Percentiles rank a stretch among this genome's conserved stretches.
phyloP scores from a whole-genome alignment of 2,113 vertebrate species.

The Myotis yumanensis region DNA sequence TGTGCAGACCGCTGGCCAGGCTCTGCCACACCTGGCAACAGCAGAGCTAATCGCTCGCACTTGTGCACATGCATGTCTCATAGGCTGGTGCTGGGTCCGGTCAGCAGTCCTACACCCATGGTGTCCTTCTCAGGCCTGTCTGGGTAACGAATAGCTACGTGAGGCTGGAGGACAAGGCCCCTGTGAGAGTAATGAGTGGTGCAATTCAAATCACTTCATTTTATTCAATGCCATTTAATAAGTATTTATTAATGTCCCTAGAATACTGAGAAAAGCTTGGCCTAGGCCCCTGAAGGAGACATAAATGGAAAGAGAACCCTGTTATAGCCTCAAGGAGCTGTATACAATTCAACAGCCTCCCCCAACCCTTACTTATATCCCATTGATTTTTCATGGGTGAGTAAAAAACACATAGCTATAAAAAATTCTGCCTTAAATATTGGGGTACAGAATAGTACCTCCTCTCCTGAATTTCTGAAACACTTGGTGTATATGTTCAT shows the following conservation, averaged over 20 bases:
- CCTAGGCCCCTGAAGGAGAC: neutral
- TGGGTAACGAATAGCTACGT: neutral
- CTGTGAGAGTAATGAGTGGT: neutral
- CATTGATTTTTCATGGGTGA: neutral
- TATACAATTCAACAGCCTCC: neutral
- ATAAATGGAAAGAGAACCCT: slow-evolving; percentile 3
- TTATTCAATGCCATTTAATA: slow-evolving; percentile 36
- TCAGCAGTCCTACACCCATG: too few species aligned
- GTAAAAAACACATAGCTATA: neutral
- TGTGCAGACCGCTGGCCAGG: neutral
- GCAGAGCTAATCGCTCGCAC: neutral
- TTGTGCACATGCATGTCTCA: neutral
- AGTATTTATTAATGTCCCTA: neutral
- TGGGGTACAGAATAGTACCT: neutral
- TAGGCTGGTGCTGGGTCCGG: neutral
- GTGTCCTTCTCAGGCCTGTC: neutral
- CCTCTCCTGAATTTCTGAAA: neutral
- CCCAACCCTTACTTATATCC: neutral
- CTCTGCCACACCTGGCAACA: neutral
- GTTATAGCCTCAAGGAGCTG: neutral
- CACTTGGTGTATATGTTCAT: neutral
- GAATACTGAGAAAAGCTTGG: neutral
- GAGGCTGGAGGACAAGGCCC: neutral
- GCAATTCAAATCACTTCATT: neutral
- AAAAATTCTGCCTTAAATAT: neutral